Base-by-base conservation (phyloP, 2,888 invertebrate genomes). In the Nephrotoma flavescens region DNA sequence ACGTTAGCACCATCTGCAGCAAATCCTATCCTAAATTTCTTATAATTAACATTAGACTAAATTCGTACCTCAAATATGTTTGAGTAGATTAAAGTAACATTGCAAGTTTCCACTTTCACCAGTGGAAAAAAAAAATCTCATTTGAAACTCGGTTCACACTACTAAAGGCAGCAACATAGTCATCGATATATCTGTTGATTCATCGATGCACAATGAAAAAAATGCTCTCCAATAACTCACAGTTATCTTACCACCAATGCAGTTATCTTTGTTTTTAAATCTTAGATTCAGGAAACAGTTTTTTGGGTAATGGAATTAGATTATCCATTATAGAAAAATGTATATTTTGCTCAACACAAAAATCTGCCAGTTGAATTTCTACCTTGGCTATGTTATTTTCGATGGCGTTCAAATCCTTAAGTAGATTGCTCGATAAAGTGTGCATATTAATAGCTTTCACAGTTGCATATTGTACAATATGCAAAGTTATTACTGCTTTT, bases 1-100 rank as follows among this genome's bases (percentile, higher is more conserved):
- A 89, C 89, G 88, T 89, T 90, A 1, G 90, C 90, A n/a, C 91
- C 90, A 89, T 91, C 90, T 6, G 90, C 89, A 42, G 89, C 90
- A 88, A 90, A 90, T 0, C 90, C 90, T 84, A 90, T 89, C 88
- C 90, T 88, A 85, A 90, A 89, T 87, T 88, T 52, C 87, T 89
- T 89, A 86, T 89, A 90, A 86, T 89, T 87, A 87, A 90, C 89
- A 47, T 88, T 87, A 88, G 6, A 85, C 41, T 87, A 89, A 89
- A 87, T 57, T 12, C 0, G 3, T n/a, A 19, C 1, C 4, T 42
- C 42, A 12, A 31, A 2, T 31, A 83, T 83, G 2, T 47, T 47
- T 12, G 11, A 12, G 47, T 47, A 47, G 3, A 31, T 83, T 19
- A 9, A 7, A 3, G 19, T 11, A 9, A 5, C 87, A 88, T 89